Base-by-base conservation (phyloP, 2,797 vertebrate species). In the Lycodopsis pacificus region DNA sequence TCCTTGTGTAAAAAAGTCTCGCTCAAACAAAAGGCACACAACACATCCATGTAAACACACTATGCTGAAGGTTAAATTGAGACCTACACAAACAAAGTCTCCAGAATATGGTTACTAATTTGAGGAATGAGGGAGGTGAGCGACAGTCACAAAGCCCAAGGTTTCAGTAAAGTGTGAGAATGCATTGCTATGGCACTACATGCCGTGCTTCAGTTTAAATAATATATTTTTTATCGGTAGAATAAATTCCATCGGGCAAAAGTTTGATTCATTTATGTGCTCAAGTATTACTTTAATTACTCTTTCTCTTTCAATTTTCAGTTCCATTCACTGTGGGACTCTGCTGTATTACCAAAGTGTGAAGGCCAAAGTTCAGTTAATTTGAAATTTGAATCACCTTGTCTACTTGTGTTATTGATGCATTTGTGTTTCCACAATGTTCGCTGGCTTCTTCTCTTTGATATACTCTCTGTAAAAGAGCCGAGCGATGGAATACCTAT, bases 81-180 rank as follows among this genome's bases (percentile, higher is more conserved):
- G 79, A 65, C 22, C 65, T 30, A 40, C 49, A 73, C 71, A 71
- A 65, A 73, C 71, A 64, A 32, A 36, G 54, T 46, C 74, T 65
- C 6, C 32, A 57, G 34, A 71, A 65, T 56, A 49, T 25, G 5
- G 40, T 58, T 25, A 25, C 7, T 17, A 25, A 79, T 53, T 27
- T 58, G 3, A 20, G 34, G 38, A 15, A 34, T 25, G 54, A 46
- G 27, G 49, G 30, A 72, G 49, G 49, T 54, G 36, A 82, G 62
- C 12, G 19, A 25, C 61, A 73, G 59, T 13, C 67, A 82, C 67
- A 64, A 49, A 79, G 68, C 80, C 81, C 80, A 89, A 89, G 83
- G 85, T 83, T 80, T 57, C 48, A 19, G 32, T 61, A 22, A 65
- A 73, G 46, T 7, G 62, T 1, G 1, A 15, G 53, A 48, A 46